Evolutionary conservation across 2,888 invertebrate genomes (phyloP).

Genomic region (Caenorhabditis parvicauda): DNA sequence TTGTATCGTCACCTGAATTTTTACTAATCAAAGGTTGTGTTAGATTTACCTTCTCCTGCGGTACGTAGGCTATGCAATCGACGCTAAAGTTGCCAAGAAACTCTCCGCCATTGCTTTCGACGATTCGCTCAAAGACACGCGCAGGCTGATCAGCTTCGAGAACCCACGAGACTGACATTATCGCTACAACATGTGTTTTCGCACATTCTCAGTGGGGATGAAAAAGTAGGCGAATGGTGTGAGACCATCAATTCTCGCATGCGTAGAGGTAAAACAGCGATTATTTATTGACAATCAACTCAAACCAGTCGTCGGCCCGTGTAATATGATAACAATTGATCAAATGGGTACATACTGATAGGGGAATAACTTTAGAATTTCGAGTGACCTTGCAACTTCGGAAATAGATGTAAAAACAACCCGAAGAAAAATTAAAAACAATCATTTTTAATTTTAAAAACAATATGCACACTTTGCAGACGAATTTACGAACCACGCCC

Average conservation of each 20-base stretch:
- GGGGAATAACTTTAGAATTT: no score
- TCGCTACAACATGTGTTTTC: not conserved
- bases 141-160: constrained; percentile 30
- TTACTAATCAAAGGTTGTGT: not conserved
- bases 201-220: not conserved
- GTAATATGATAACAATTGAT: no score
- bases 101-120: constrained; percentile 19
- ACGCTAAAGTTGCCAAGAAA: constrained; percentile 19
- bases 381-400: no score
- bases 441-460: no score
- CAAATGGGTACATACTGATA: no score
- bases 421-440: no score
- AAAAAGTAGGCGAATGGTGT: not conserved
- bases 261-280: no score
- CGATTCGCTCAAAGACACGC: constrained; percentile 21
- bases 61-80: constrained; percentile 33
- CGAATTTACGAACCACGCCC: no score
- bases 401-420: no score
- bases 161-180: constrained; percentile 46
- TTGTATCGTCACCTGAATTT: not conserved
- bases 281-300: no score
- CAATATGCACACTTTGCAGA: no score
- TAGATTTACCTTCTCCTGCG: constrained; percentile 11
- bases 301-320: no score
- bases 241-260: not conserved